These are phyloP conservation scores for Dorcus hopei DNA, from an alignment of 2,888 invertebrate genomes.

Conservation along the genomic window DNA sequence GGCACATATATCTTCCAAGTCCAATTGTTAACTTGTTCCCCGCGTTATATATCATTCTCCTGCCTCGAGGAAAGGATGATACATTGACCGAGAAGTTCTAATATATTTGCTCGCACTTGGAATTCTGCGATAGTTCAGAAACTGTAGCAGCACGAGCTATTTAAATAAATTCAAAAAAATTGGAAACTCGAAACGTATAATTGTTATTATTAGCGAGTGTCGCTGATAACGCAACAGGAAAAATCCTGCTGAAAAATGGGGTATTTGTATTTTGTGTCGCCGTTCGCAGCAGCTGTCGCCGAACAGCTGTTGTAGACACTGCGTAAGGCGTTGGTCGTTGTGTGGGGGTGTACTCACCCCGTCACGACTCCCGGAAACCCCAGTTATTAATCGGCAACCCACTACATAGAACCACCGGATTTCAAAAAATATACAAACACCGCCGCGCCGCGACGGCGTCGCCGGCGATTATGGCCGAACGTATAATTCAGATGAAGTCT, in stretches of 20 bases:
- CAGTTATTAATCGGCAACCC: slow-evolving; percentile 32
- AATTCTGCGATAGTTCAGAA: neutral
- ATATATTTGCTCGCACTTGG: slow-evolving; percentile 16
- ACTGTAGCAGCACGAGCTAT: neutral
- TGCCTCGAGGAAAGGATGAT: slow-evolving; percentile 31
- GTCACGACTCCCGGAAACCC: slow-evolving; percentile 27
- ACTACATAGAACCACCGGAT: slow-evolving; percentile 29
- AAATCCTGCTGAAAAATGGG: slow-evolving; percentile 23
- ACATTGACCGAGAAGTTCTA: slow-evolving; percentile 28
- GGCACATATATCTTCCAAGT: slow-evolving; percentile 42
- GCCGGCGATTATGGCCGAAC: neutral
- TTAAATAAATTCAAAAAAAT: neutral
- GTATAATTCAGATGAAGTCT: neutral
- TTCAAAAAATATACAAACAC: slow-evolving; percentile 18
- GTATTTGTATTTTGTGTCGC: slow-evolving; percentile 33
- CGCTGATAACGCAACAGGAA: neutral
- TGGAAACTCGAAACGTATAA: too few relatives aligned
- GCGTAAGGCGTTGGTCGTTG: slow-evolving; percentile 26
- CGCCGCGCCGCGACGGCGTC: too few relatives aligned
- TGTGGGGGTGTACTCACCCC: slow-evolving; percentile 14
- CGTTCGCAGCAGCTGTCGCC: slow-evolving; percentile 35
- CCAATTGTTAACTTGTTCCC: slow-evolving; percentile 40
- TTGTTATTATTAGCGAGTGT: neutral
- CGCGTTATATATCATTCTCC: slow-evolving; percentile 30
- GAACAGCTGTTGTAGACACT: slow-evolving; percentile 34